Percentiles rank a stretch among this genome's conserved stretches.
Evolutionary conservation across 2,113 vertebrate species (phyloP).

Genomic region (Rhineura floridana): DNA sequence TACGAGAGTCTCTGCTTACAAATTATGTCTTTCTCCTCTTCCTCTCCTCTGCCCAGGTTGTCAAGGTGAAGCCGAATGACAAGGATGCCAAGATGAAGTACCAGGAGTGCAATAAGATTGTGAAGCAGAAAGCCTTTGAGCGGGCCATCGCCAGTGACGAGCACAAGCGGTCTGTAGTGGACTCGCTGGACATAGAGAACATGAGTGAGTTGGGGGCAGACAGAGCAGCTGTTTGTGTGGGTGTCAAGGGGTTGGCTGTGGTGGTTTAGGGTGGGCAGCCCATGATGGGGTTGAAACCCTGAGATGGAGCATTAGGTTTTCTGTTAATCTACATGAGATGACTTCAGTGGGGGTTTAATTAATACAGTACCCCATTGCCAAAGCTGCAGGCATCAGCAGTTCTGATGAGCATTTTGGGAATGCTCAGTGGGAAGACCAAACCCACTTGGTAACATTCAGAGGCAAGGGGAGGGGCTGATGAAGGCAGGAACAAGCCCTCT

Average conservation of each 20-base stretch:
- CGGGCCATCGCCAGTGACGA: conserved; percentile 91
- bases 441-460: background rate
- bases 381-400: accelerated
- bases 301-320: background rate
- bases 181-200: conserved; percentile 92
- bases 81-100: conserved; percentile 93
- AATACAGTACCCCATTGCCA: background rate
- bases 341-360: too few relatives aligned
- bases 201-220: conserved; percentile 83
- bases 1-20: background rate
- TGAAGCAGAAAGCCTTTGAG: conserved; percentile 94
- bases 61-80: conserved; percentile 90
- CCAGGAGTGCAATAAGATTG: conserved; percentile 93
- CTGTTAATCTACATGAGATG: background rate
- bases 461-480: background rate
- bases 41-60: conserved; percentile 76
- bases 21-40: background rate
- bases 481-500: too few relatives aligned
- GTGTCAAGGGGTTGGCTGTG: background rate
- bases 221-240: background rate
- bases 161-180: conserved; percentile 89
- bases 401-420: background rate
- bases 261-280: accelerated
- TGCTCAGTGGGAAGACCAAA: background rate
- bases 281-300: background rate